A percentile compares a stretch with the other conserved stretches of the same genome.
phyloP scores from a whole-genome alignment of 2,797 vertebrate species.

The Valencia hispanica region DNA sequence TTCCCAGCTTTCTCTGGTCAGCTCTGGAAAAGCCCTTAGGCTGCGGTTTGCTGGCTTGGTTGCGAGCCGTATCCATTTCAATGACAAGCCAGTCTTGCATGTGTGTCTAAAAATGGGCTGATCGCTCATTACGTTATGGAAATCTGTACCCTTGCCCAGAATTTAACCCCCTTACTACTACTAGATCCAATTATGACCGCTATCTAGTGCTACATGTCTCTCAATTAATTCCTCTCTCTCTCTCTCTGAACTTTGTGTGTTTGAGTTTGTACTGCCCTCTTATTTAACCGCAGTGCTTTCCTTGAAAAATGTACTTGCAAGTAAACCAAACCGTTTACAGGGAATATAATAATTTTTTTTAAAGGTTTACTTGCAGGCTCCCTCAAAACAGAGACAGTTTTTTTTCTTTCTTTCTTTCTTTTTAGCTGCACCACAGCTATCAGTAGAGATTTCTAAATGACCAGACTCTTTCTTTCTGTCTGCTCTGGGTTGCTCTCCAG shows the following conservation, averaged over 20 bases:
- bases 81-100: slow-evolving; percentile 20
- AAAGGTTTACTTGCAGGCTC: neutral
- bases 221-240: slow-evolving; percentile 5
- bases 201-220: slow-evolving; percentile 16
- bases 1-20: slow-evolving; percentile 25
- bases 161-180: slow-evolving; percentile 65
- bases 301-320: neutral
- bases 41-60: slow-evolving; percentile 52
- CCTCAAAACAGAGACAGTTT: neutral
- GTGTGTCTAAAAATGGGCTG: slow-evolving; percentile 64
- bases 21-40: slow-evolving; percentile 44
- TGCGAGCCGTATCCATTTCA: slow-evolving; percentile 53
- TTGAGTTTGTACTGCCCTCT: neutral
- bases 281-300: neutral
- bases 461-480: slow-evolving; percentile 13
- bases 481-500: slow-evolving; percentile 25
- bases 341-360: neutral
- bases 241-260: neutral
- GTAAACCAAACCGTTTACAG: neutral
- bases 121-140: slow-evolving; percentile 65
- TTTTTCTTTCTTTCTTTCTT: neutral
- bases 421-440: slow-evolving; percentile 24
- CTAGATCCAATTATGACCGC: slow-evolving; percentile 53
- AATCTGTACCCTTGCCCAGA: slow-evolving; percentile 66
- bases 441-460: slow-evolving; percentile 50